Base-by-base conservation (phyloP, 2,113 vertebrate species). In the Alectura lathami region DNA sequence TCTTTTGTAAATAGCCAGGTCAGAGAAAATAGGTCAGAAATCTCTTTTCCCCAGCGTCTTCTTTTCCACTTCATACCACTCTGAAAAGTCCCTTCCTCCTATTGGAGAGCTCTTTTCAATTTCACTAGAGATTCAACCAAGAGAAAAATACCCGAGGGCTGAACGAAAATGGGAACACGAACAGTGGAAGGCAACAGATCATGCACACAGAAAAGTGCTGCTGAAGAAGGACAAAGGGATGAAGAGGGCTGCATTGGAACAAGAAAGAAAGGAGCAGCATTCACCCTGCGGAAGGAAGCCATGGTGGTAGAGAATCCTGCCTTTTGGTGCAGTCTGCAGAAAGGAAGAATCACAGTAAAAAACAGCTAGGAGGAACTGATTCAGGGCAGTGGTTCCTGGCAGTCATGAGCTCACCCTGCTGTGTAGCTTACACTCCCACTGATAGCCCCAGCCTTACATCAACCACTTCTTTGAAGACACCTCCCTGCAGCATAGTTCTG, bases 11-110 rank as follows among this genome's bases (percentile, higher is more conserved):
- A 85, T 66, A 83, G 79, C 45, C 88, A 63, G 86, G 86, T 84
- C 86, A 88, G 40, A 83, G 45, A 89, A 95, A 93, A 74, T 73
- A 89, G 93, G 78, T 85, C 70, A 89, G 63, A 77, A 17, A 32
- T 91, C 91, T 86, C 60, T 87, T 73, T 91, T 48, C 11, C 26
- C 8, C 8, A 73, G 18, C 26, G 42, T 62, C 40, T n/a, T 62
- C 36, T 63, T 40, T 40, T 64, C 17, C 18, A 80, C 40, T n/a
- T 57, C 83, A 43, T 34, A 68, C 16, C 27, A 12, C 11, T 42
- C 18, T 73, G 62, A 79, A 89, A 91, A 89, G 6, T 3, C n/a
- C 15, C 21, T 43, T 78, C 82, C 16, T 72, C 29, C 26, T 73
- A 15, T 22, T 13, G 17, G 21, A 89, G 50, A 80, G 20, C 3